phyloP scores from a whole-genome alignment of 2,888 invertebrate species.

The Teinopalpus imperialis region DNA sequence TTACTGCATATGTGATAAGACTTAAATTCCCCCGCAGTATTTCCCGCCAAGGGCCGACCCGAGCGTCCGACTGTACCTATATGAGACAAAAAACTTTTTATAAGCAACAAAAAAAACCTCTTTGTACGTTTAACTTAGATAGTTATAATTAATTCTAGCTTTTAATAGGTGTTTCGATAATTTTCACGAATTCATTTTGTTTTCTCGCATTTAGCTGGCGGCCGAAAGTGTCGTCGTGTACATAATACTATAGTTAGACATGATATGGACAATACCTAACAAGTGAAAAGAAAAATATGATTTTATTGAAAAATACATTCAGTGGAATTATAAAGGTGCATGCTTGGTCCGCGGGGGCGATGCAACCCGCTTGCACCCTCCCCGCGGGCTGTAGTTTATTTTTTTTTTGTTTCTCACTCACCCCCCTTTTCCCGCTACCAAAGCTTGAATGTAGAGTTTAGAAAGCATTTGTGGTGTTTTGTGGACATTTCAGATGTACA shows the following conservation, averaged over 20 bases:
- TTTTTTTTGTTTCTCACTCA: conserved; percentile 55
- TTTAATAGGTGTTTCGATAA: conserved; percentile 78
- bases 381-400: conserved; percentile 32
- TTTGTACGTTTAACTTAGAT: conserved; percentile 70
- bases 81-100: conserved; percentile 28
- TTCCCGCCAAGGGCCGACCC: conserved; percentile 36
- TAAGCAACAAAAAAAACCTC: conserved; percentile 50
- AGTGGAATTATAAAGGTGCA: conserved; percentile 71
- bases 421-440: conserved; percentile 35
- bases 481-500: conserved; percentile 25
- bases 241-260: conserved; percentile 76
- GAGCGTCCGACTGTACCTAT: conserved; percentile 38
- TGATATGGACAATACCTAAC: conserved; percentile 81
- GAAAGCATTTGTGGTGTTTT: conserved; percentile 42
- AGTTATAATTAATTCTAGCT: conserved; percentile 76
- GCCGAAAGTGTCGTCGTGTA: conserved; percentile 48
- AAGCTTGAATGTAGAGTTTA: conserved; percentile 55
- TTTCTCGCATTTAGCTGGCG: conserved; percentile 59
- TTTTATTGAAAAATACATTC: conserved; percentile 79
- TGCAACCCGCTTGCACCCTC: conserved; percentile 30
- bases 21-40: conserved; percentile 45
- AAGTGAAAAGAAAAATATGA: conserved; percentile 70
- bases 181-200: conserved; percentile 58
- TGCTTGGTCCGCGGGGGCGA: conserved; percentile 46
- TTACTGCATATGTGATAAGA: conserved; percentile 66